These are phyloP conservation scores for Limnephilus lunatus DNA, from an alignment of 2,888 invertebrate species.

Conservation along the genomic window DNA sequence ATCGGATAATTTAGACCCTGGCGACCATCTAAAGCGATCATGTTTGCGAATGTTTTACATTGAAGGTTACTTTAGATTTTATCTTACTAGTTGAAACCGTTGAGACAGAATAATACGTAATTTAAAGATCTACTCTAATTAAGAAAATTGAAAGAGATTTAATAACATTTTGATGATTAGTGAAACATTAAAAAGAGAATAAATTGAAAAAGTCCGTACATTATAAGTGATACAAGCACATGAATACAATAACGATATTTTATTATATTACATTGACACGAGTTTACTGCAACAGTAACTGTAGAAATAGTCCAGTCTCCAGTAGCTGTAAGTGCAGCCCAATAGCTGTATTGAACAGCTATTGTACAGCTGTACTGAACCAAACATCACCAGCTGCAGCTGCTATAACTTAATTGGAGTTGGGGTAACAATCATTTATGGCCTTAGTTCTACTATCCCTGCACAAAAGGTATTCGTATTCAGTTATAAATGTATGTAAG, in stretches of 20 bases:
- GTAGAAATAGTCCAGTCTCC: constrained; percentile 54
- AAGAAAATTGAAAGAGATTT: constrained; percentile 42
- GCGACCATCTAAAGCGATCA: constrained; percentile 66
- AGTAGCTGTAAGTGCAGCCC: background rate
- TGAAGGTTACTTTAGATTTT: constrained; percentile 50
- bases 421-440: constrained; percentile 14
- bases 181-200: constrained; percentile 46
- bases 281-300: constrained; percentile 49
- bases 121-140: constrained; percentile 39
- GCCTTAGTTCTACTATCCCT: constrained; percentile 60
- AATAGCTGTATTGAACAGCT: background rate
- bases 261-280: constrained; percentile 55
- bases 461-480: constrained; percentile 62
- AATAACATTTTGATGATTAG: constrained; percentile 36
- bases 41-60: constrained; percentile 49
- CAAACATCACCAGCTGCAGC: background rate
- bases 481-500: constrained; percentile 55
- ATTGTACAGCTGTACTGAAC: too few species aligned
- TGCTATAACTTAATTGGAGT: background rate
- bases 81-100: constrained; percentile 36
- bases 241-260: constrained; percentile 42
- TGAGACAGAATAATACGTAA: constrained; percentile 20
- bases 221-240: constrained; percentile 56
- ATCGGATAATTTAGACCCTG: constrained; percentile 66
- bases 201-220: constrained; percentile 32